Percentiles rank a stretch among this genome's conserved stretches.
These are phyloP conservation scores for Condylura cristata DNA, from an alignment of 2,113 vertebrate species.

Conservation along the genomic window DNA sequence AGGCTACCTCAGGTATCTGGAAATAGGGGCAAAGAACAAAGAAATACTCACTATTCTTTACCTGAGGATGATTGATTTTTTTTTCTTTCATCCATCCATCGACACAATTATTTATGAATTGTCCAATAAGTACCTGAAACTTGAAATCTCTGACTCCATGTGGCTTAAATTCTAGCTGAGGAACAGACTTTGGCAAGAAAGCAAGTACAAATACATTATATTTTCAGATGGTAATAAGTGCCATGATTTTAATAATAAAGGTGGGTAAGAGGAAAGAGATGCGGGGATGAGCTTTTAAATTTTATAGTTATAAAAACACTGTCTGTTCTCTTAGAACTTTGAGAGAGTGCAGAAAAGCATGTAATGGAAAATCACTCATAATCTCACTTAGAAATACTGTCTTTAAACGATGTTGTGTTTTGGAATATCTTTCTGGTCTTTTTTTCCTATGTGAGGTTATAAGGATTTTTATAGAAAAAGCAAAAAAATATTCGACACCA, in stretches of 20 bases:
- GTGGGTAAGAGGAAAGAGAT: not conserved
- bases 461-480: not conserved
- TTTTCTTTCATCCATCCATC: not conserved
- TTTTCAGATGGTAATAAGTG: not conserved
- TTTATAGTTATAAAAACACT: not conserved
- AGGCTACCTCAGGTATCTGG: not conserved
- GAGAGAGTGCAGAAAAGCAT: constrained; percentile 1
- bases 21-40: not conserved
- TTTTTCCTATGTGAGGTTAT: not conserved
- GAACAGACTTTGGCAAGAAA: not conserved
- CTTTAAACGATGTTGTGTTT: not conserved
- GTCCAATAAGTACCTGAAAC: not conserved
- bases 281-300: not conserved
- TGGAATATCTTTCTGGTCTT: not conserved
- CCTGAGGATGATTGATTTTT: not conserved
- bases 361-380: not conserved
- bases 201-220: not conserved
- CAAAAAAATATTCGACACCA: not conserved
- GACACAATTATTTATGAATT: not conserved
- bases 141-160: not conserved
- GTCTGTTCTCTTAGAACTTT: not conserved
- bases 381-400: not conserved
- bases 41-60: not conserved
- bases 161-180: not conserved
- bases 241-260: not conserved